Base-by-base conservation (phyloP, 1,140 invertebrate species). In the Dermatophagoides farinae region DNA sequence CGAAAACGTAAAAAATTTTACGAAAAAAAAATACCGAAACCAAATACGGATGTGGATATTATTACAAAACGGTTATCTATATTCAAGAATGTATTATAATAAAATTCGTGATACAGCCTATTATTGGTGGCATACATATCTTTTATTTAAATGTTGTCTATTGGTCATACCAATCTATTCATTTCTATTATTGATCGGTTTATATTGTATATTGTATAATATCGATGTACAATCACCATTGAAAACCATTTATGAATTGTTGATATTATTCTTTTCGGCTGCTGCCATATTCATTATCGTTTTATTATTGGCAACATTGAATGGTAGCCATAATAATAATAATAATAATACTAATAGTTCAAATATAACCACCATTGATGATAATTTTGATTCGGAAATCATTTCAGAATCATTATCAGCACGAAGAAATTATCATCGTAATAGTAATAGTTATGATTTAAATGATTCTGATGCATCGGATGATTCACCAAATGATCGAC, bases 21-120 rank as follows among this genome's bases (percentile, higher is more conserved):
- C 8, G 2, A 31, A 31, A 31, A 31, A 31, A 31, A 31, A n/a
- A n/a, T n/a, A n/a, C 40, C 9, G 8, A 8, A 41, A 41, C 14
- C 40, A 14, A 14, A 8, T 41, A 41, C 40, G 40, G 14, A 43
- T 43, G 41, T 18, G n/a, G 47, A 11, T 38, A 6, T 12, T 44
- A n/a, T 23, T 11, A 14, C 53, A 41, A 14, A 14, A 44, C 6
- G 39, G 38, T 25, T 55, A 55, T 23, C 53, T 55, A 1, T 55
- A 55, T 44, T 12, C 41, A 1, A 43, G 53, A 55, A 55, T 55
- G 25, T 55, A 55, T 44, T 55, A 55, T 23, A 55, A 55, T 40
- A 55, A 55, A 38, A 40, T 55, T 6, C 25, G 53, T 20, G 25
- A 55, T 25, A 43, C 5, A 14, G 14, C 25, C 1, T 4, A 44